These are phyloP conservation scores for Acrocera orbiculus DNA, from an alignment of 2,888 invertebrate species.

Conservation along the genomic window DNA sequence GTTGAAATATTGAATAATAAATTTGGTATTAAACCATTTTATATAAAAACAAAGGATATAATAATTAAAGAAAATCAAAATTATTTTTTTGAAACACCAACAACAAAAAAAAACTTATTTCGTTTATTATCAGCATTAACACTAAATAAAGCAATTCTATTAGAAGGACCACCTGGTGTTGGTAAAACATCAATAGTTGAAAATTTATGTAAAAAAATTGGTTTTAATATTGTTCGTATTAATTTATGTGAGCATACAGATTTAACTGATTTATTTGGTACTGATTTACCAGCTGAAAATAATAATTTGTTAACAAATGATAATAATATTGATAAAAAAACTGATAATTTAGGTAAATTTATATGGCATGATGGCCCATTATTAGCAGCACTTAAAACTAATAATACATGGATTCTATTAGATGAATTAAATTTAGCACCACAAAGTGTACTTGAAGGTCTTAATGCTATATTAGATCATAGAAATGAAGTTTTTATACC, in stretches of 20 bases:
- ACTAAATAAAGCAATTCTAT: constrained; percentile 74
- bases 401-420: constrained; percentile 81
- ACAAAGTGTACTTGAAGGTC: constrained; percentile 93
- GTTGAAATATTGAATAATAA: constrained; percentile 13
- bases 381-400: constrained; percentile 74
- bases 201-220: constrained; percentile 70
- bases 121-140: constrained; percentile 77
- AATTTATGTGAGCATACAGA: constrained; percentile 99
- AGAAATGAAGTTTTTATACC: constrained; percentile 90
- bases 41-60: constrained; percentile 25
- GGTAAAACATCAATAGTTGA: constrained; percentile 93
- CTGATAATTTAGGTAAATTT: constrained; percentile 57
- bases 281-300: constrained; percentile 83
- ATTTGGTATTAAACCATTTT: constrained; percentile 72
- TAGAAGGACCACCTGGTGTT: constrained; percentile 96
- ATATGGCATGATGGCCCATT: constrained; percentile 94
- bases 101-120: constrained; percentile 63
- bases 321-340: constrained; percentile 15
- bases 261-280: constrained; percentile 92
- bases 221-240: constrained; percentile 72
- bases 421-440: constrained; percentile 98
- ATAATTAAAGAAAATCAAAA: constrained; percentile 16
- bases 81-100: constrained; percentile 62
- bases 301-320: background rate
- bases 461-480: constrained; percentile 97